Conservation (phyloP, 2,797 vertebrate genomes). For the Chloroceryle inda region DNA sequence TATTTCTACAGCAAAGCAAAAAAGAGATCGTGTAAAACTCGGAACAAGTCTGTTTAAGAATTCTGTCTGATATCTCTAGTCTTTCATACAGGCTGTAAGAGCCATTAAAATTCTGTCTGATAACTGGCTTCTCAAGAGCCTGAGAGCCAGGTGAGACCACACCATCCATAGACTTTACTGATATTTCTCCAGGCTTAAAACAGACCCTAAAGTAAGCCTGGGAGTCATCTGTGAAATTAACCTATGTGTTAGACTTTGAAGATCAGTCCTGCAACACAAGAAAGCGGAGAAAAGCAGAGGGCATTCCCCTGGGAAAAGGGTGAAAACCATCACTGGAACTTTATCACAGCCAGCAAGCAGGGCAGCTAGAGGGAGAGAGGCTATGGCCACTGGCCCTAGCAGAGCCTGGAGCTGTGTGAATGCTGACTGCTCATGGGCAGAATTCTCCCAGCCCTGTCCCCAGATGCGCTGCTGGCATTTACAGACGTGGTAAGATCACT, state of each 20-base stretch:
- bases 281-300: not conserved
- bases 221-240: not conserved
- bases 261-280: not conserved
- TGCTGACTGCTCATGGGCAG: not conserved
- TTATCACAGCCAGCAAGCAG: not conserved
- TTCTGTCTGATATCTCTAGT: constrained; percentile 47
- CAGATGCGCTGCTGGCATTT: not conserved
- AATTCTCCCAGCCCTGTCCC: not conserved
- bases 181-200: constrained; percentile 14
- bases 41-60: constrained; percentile 37
- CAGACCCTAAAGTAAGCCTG: constrained; percentile 10
- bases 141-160: not conserved
- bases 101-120: constrained; percentile 59
- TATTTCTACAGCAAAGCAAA: constrained; percentile 21
- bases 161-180: not conserved
- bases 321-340: not conserved
- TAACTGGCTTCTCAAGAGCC: not conserved
- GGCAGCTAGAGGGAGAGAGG: not conserved
- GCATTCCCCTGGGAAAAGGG: not conserved
- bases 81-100: constrained; percentile 36
- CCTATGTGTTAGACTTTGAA: not conserved
- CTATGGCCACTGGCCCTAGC: not conserved
- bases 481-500: not conserved
- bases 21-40: not conserved
- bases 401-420: not conserved